These are phyloP conservation scores for Anticlea derivata DNA, from an alignment of 2,888 invertebrate genomes.

Conservation along the genomic window DNA sequence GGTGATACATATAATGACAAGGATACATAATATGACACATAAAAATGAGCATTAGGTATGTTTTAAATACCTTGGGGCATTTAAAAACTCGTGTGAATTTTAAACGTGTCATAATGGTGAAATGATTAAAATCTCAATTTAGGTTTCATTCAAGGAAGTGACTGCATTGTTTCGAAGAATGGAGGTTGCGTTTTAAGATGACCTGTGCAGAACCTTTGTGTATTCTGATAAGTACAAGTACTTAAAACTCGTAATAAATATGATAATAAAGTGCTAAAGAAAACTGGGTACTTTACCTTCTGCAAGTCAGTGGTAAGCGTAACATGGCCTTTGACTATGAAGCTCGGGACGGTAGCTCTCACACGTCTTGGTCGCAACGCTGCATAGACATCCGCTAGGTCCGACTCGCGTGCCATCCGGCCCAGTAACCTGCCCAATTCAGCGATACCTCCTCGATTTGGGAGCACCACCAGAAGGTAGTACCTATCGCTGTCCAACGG, in stretches of 20 bases:
- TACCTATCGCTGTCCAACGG: constrained; percentile 92
- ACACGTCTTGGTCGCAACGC: constrained; percentile 88
- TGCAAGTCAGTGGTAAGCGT: constrained; percentile 91
- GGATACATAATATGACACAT: too few relatives aligned
- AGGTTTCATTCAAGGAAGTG: constrained; percentile 18
- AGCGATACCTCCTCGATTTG: constrained; percentile 85
- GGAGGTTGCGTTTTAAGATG: constrained; percentile 17
- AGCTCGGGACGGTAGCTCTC: constrained; percentile 91
- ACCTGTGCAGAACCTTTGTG: neutral
- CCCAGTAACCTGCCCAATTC: constrained; percentile 86
- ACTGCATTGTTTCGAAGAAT: constrained; percentile 21
- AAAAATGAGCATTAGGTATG: too few relatives aligned
- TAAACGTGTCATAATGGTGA: constrained; percentile 6
- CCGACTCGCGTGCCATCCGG: constrained; percentile 85
- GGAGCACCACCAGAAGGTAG: constrained; percentile 89
- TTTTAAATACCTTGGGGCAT: neutral
- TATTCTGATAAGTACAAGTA: neutral
- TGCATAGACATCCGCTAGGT: constrained; percentile 86
- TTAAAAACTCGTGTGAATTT: constrained; percentile 24
- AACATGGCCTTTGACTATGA: constrained; percentile 90
- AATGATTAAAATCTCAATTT: constrained; percentile 22
- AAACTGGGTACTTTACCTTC: constrained; percentile 84
- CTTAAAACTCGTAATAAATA: neutral
- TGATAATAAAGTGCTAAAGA: neutral
- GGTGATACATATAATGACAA: too few relatives aligned